Evolutionary conservation across 1,140 invertebrate species (phyloP), one percentile per base, ranked within the genome.

Genomic region (Zaprionus tsacasi): DNA sequence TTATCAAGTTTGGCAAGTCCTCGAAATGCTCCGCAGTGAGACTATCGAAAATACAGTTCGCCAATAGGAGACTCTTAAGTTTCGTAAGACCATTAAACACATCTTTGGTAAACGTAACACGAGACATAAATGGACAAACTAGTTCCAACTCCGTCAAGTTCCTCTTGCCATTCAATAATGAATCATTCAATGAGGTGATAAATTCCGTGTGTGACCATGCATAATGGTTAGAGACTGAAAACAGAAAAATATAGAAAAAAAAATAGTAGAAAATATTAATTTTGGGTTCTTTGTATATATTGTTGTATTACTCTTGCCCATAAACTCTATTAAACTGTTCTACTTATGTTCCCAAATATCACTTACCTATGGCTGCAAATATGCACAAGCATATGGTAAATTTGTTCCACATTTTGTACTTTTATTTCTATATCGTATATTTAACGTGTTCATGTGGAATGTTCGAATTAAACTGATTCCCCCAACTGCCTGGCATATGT

Each of bases 71-170:
- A 6, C 7, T 2, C 0, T 15, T 2, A 7, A 43, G n/a, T n/a
- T 43, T 8, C 7, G 21, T 21, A 1, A 21, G 21, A 21, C 21
- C 21, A 21, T 21, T 21, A 21, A 43, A 43, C 6, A 15, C 2
- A 7, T 7, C 0, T 15, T 43, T 15, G 6, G 40, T 3, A 3
- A 30, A 5, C 4, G 1, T 0, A 30, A 30, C 27, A 30, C 0
- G 0, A 1, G 27, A 30, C 27, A 3, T 15, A 2, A n/a, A 7
- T 1, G 40, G 6, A 8, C 40, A 43, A 43, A 2, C n/a, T 0
- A 43, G n/a, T 0, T 0, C 2, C 2, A 43, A 43, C 0, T 7
- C 2, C 4, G 0, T 43, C n/a, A 15, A 7, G 0, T 2, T 0
- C 1, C 8, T 3, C n/a, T n/a, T 2, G 13, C 2, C 6, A 1